Evolutionary conservation across 1,140 invertebrate genomes (phyloP).

Genomic region (Diorhabda elongata): DNA sequence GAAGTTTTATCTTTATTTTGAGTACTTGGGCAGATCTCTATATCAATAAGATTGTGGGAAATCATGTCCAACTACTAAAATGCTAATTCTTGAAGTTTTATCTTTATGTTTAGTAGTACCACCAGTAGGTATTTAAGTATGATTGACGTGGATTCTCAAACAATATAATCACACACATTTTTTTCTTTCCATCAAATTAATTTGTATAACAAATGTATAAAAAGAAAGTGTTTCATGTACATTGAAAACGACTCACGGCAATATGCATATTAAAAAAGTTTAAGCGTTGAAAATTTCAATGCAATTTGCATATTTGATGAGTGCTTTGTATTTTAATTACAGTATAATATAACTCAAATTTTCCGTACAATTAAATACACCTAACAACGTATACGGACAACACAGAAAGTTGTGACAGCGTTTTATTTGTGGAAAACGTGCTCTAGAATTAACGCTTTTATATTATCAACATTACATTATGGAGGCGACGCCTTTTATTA

Average conservation of each 20-base stretch:
- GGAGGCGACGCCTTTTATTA: not conserved
- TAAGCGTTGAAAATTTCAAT: slow-evolving; percentile 45
- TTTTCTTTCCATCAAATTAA: not conserved
- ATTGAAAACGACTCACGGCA: slow-evolving; percentile 28
- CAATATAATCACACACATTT: too few species aligned
- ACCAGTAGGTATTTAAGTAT: too few species aligned
- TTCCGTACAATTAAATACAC: slow-evolving; percentile 45
- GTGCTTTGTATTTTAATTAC: slow-evolving; percentile 48
- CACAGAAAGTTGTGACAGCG: slow-evolving; percentile 38
- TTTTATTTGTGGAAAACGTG: slow-evolving; percentile 35
- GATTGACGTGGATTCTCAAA: too few species aligned
- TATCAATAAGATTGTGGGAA: too few species aligned
- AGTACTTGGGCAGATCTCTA: too few species aligned
- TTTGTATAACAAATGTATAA: not conserved
- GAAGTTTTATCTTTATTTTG: too few species aligned
- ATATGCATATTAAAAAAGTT: slow-evolving; percentile 45
- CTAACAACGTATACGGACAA: slow-evolving; percentile 35
- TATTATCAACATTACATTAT: slow-evolving; percentile 18
- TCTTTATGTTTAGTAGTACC: too few species aligned
- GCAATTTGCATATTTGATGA: slow-evolving; percentile 47
- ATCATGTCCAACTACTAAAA: too few species aligned
- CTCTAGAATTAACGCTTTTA: slow-evolving; percentile 33
- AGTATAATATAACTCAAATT: slow-evolving; percentile 47
- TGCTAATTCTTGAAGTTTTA: too few species aligned
- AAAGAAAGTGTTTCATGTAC: not conserved